Evolutionary conservation across 2,113 vertebrate species (phyloP), one percentile per base, ranked within the genome.

Genomic region (Alces alces): DNA sequence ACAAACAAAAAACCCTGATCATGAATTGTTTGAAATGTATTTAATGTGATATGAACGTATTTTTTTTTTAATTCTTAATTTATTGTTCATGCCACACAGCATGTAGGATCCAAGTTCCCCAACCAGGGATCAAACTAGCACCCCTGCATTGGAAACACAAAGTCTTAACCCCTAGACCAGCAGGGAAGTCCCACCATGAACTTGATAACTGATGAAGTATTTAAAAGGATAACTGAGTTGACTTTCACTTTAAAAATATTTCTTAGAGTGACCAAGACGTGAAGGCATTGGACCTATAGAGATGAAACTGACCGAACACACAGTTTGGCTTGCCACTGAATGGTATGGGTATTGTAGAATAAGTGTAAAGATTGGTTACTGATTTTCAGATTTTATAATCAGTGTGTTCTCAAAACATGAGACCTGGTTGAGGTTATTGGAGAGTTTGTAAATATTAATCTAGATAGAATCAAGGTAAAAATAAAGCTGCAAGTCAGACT

Each of bases 201-300:
- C 33, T 91, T 97, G 91, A 91, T 95, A 83, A 93, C 33, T 92
- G 45, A 95, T 93, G 58, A 82, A 80, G 39, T 47, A 43, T 80
- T 92, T 94, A 55, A 80, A 82, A 95, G 76, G n/a, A 57, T 5
- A 88, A 85, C 50, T 3, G 23, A 85, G 13, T 66, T 87, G 52
- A 85, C 61, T 58, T 91, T 78, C 60, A 95, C 45, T 91, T 83
- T 92, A 52, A 84, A 91, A 94, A 28, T 7, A 76, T 76, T 85
- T 50, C 95, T 60, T 73, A 47, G 47, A n/a, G 6, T 55, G 28
- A 50, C 27, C 58, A 66, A 79, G 16, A 78, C 6, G 4, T 60
- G 27, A 89, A 66, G 16, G 2, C n/a, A 14, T 45, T 43, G 16
- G 19, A 0, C 7, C 25, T 23, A 14, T 6, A 76, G 27, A 92